Evolutionary conservation across 2,888 invertebrate genomes (phyloP).

Genomic region (Nomada fucata): DNA sequence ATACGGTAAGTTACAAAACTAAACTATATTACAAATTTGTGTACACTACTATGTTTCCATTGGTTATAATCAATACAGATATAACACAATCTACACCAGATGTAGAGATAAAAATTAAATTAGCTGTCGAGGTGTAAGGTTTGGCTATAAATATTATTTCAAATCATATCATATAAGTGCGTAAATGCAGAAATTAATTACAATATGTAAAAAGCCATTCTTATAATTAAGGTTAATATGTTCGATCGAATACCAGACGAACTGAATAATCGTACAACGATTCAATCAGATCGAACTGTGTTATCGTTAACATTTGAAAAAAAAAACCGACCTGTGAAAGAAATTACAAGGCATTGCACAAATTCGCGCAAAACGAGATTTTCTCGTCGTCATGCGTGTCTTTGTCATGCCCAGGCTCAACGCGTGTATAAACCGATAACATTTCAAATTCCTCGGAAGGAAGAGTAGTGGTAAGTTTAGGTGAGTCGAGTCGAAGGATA

Average conservation of each 20-base stretch:
- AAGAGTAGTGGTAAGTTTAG: background rate
- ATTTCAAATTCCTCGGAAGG: background rate
- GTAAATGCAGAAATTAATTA: conserved; percentile 15
- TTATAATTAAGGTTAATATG: conserved; percentile 28
- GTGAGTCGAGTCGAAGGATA: background rate
- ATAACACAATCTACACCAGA: background rate
- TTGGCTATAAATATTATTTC: conserved; percentile 15
- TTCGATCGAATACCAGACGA: background rate
- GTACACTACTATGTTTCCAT: background rate
- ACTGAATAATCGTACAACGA: background rate
- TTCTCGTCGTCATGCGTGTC: conserved; percentile 17
- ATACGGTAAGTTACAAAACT: background rate
- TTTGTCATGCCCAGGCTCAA: background rate
- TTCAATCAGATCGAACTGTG: background rate
- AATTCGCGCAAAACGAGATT: conserved; percentile 37
- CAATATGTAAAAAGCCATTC: background rate
- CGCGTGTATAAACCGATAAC: background rate
- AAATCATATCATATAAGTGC: conserved; percentile 7
- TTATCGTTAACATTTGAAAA: background rate
- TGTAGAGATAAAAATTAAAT: background rate
- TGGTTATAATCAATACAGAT: background rate
- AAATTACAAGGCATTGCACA: conserved; percentile 44
- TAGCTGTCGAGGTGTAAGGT: background rate
- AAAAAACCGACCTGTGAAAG: conserved; percentile 9
- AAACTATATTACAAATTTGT: background rate